phyloP scores from a whole-genome alignment of 2,113 vertebrate genomes.

The Oryzias curvinotus region DNA sequence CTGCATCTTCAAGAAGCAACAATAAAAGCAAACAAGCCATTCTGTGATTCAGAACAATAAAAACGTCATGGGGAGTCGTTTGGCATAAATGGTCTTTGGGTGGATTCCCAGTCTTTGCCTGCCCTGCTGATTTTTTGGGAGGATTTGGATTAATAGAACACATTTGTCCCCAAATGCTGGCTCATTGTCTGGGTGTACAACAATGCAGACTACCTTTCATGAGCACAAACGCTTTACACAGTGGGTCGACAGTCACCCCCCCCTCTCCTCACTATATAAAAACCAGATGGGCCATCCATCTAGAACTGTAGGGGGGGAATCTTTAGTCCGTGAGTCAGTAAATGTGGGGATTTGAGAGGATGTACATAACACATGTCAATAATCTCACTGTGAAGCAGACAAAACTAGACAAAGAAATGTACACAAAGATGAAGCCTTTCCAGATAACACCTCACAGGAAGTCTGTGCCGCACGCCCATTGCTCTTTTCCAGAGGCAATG shows the following conservation, averaged over 20 bases:
- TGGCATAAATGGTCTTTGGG: too few species aligned
- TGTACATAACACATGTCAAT: slow-evolving; percentile 51
- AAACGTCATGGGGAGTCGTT: too few species aligned
- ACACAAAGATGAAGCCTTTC: slow-evolving; percentile 47
- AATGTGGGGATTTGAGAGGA: slow-evolving; percentile 32
- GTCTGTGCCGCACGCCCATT: slow-evolving; percentile 46
- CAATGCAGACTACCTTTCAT: slow-evolving; percentile 5
- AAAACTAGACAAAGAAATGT: slow-evolving; percentile 45
- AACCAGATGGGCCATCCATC: slow-evolving; percentile 68
- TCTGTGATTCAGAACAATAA: too few species aligned
- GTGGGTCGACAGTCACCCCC: slow-evolving; percentile 38
- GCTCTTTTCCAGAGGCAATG: slow-evolving; percentile 31
- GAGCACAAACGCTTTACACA: slow-evolving; percentile 65
- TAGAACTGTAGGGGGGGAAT: slow-evolving; percentile 14
- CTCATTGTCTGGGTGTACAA: slow-evolving; percentile 24
- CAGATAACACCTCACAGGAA: slow-evolving; percentile 32
- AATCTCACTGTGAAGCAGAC: slow-evolving; percentile 35
- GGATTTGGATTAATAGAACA: background rate
- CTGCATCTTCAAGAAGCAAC: too few species aligned
- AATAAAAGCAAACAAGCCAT: too few species aligned
- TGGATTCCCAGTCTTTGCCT: background rate
- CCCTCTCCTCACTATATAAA: slow-evolving; percentile 50
- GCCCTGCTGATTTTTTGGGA: background rate
- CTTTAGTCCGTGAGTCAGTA: slow-evolving; percentile 36
- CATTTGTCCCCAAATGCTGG: background rate